Evolutionary conservation across 1,140 invertebrate species (phyloP).

Genomic region (Bombus waltoni): DNA sequence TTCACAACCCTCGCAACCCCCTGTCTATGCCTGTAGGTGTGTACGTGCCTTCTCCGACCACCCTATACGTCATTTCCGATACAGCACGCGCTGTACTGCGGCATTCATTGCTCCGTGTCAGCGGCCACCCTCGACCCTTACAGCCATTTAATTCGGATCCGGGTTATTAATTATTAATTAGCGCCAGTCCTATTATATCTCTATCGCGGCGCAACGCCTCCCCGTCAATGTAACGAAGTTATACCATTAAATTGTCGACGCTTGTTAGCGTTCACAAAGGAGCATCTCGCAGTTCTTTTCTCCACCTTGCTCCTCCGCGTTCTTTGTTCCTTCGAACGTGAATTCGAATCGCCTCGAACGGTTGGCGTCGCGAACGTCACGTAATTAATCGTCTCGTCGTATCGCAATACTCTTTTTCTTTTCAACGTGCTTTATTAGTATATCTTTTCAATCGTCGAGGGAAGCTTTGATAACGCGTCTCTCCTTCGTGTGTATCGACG

Average conservation of each 20-base stretch:
- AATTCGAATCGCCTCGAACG: conserved; percentile 36
- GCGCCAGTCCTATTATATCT: conserved; percentile 79
- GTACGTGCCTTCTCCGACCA: conserved; percentile 34
- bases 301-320: not conserved
- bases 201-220: conserved; percentile 75
- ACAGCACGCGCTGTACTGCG: conserved; percentile 68
- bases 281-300: conserved; percentile 33
- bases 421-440: not conserved
- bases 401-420: not conserved
- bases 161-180: conserved; percentile 83
- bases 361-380: conserved; percentile 29
- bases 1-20: conserved; percentile 39
- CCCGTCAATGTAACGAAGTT: conserved; percentile 69
- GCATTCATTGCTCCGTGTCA: conserved; percentile 74
- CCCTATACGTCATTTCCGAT: conserved; percentile 72
- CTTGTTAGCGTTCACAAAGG: conserved; percentile 68
- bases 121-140: conserved; percentile 75
- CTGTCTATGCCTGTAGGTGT: not conserved
- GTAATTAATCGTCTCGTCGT: conserved; percentile 49
- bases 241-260: conserved; percentile 76
- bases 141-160: conserved; percentile 81
- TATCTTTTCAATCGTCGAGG: not conserved
- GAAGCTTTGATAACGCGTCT: conserved; percentile 21
- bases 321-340: not conserved
- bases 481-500: not conserved